These are phyloP conservation scores for Amphiprion percula DNA, from an alignment of 2,113 vertebrate genomes.

Conservation along the genomic window DNA sequence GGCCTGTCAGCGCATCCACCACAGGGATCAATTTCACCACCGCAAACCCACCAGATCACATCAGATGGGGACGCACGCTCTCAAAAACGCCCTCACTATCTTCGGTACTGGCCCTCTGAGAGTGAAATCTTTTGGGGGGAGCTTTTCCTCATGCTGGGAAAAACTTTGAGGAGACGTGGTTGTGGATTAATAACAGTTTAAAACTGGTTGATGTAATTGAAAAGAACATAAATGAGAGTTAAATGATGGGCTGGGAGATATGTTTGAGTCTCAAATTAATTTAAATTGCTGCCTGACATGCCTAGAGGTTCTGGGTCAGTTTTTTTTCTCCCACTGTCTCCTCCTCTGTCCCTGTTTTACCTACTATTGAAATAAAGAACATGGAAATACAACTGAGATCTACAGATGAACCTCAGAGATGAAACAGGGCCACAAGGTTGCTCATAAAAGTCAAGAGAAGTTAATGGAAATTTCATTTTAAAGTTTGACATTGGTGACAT, in stretches of 20 bases:
- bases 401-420: background rate
- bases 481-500: too few species aligned
- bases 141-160: background rate
- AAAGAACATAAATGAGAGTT: slow-evolving; percentile 49
- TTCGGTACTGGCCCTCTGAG: slow-evolving; percentile 22
- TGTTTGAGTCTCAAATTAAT: slow-evolving; percentile 71
- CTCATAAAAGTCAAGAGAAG: slow-evolving; percentile 1
- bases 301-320: slow-evolving; percentile 74
- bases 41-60: slow-evolving; percentile 57
- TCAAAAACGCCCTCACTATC: slow-evolving; percentile 31
- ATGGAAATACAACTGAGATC: slow-evolving; percentile 1
- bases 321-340: slow-evolving; percentile 9
- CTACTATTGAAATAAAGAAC: slow-evolving; percentile 32
- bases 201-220: slow-evolving; percentile 57
- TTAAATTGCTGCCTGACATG: slow-evolving; percentile 62
- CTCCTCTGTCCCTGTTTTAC: slow-evolving; percentile 47
- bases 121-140: slow-evolving; percentile 11
- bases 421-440: background rate
- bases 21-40: slow-evolving; percentile 70
- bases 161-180: slow-evolving; percentile 26
- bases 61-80: slow-evolving; percentile 48
- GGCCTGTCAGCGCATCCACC: slow-evolving; percentile 59
- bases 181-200: slow-evolving; percentile 54
- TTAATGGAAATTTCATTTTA: background rate
- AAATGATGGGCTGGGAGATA: slow-evolving; percentile 70